phyloP scores from a whole-genome alignment of 2,113 vertebrate genomes.

The Serranochromis macrocephalus region DNA sequence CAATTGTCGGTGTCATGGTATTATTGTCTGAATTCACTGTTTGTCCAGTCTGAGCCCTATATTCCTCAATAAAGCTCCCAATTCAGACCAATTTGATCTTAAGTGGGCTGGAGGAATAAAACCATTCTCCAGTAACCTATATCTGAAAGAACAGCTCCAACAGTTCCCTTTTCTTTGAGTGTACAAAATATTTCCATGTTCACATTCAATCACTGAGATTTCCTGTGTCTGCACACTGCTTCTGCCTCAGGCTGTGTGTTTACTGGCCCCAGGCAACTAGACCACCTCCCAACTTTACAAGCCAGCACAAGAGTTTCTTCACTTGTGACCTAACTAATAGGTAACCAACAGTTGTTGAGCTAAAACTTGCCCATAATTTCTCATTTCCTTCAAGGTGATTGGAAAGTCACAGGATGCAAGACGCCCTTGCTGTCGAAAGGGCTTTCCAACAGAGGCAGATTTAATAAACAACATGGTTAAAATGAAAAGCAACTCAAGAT shows the following conservation, averaged over 20 bases:
- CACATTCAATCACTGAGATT: not conserved
- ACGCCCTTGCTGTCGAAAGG: not conserved
- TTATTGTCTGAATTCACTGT: not conserved
- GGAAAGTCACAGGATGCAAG: not conserved
- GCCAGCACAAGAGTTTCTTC: not conserved
- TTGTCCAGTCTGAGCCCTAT: not conserved
- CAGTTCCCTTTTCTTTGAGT: not conserved
- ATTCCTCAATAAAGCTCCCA: not conserved
- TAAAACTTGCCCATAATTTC: not conserved
- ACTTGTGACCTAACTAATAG: not conserved
- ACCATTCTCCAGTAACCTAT: not conserved
- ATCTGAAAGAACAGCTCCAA: not conserved
- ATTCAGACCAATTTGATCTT: not conserved
- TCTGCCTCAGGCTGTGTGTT: not conserved
- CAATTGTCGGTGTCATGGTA: not conserved
- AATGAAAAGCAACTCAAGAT: not conserved
- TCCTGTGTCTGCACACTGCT: not conserved
- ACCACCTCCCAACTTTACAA: not conserved
- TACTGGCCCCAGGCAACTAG: not conserved
- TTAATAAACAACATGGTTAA: not conserved
- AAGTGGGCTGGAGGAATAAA: not conserved
- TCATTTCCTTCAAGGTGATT: not conserved
- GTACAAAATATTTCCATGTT: not conserved
- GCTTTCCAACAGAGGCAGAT: not conserved
- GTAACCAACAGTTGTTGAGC: not conserved